phyloP scores from a whole-genome alignment of 2,113 vertebrate genomes.

The Sisor rabdophorus region DNA sequence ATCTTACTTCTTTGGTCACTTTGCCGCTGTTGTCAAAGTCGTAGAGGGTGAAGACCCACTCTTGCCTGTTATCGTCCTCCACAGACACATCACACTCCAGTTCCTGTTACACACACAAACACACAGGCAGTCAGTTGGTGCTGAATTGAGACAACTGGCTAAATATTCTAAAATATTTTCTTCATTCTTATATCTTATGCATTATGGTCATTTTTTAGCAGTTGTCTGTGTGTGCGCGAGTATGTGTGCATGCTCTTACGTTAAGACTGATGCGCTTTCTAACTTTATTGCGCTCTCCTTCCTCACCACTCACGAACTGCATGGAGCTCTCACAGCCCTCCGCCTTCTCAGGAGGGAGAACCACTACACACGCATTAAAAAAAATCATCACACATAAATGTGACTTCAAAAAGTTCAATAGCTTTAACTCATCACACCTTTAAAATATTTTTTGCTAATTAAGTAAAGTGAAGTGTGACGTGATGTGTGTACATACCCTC shows the following conservation, averaged over 20 bases:
- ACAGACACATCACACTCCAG: slow-evolving; percentile 77
- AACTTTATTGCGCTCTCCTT: slow-evolving; percentile 60
- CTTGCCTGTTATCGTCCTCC: slow-evolving; percentile 76
- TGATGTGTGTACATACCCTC: slow-evolving; percentile 69
- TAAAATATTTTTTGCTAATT: neutral
- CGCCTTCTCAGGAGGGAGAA: slow-evolving; percentile 70
- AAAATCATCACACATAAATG: neutral
- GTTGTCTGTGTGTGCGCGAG: slow-evolving; percentile 15
- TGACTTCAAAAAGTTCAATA: neutral
- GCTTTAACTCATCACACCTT: no score
- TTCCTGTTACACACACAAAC: slow-evolving; percentile 60
- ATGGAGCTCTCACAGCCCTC: slow-evolving; percentile 66
- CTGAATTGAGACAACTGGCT: neutral
- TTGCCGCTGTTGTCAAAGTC: slow-evolving; percentile 82
- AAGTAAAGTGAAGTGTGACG: neutral
- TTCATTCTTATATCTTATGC: neutral
- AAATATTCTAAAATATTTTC: neutral
- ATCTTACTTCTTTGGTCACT: slow-evolving; percentile 77
- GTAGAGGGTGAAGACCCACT: slow-evolving; percentile 83
- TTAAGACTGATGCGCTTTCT: slow-evolving; percentile 72
- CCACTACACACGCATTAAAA: slow-evolving; percentile 60
- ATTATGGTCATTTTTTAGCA: neutral
- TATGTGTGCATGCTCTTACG: slow-evolving; percentile 54
- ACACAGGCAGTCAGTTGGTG: neutral
- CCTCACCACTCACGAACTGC: slow-evolving; percentile 61